Conservation (phyloP, 2,113 vertebrate genomes). For the Daphoenositta chrysoptera region DNA sequence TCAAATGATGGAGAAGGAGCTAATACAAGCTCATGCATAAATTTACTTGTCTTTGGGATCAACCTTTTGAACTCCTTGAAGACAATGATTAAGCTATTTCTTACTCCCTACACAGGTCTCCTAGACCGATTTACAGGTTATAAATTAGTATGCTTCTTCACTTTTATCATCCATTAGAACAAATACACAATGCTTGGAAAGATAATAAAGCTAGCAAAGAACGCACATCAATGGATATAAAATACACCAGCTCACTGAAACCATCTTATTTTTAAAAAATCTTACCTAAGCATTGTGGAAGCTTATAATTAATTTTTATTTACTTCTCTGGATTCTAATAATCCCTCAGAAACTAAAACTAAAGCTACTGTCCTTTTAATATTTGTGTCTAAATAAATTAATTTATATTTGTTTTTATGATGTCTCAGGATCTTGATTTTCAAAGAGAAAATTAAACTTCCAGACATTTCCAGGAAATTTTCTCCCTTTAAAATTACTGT, state of each 20-base stretch:
- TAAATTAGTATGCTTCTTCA: background rate
- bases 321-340: background rate
- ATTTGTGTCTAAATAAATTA: background rate
- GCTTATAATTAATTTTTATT: background rate
- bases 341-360: background rate
- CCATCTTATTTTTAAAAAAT: background rate
- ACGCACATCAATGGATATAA: background rate
- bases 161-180: background rate
- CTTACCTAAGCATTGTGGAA: background rate
- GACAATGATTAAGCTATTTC: conserved; percentile 34
- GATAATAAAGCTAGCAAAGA: background rate
- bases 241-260: background rate
- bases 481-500: background rate
- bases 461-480: background rate
- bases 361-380: background rate
- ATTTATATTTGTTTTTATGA: background rate
- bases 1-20: conserved; percentile 27
- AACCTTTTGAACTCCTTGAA: background rate
- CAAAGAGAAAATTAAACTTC: background rate
- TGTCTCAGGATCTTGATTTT: background rate
- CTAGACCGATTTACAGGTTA: background rate
- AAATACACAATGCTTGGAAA: background rate
- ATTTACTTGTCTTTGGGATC: background rate
- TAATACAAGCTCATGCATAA: conserved; percentile 12
- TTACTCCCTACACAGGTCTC: background rate